Evolutionary conservation across 2,113 vertebrate genomes (phyloP).

Genomic region (Astatoreochromis straeleni): DNA sequence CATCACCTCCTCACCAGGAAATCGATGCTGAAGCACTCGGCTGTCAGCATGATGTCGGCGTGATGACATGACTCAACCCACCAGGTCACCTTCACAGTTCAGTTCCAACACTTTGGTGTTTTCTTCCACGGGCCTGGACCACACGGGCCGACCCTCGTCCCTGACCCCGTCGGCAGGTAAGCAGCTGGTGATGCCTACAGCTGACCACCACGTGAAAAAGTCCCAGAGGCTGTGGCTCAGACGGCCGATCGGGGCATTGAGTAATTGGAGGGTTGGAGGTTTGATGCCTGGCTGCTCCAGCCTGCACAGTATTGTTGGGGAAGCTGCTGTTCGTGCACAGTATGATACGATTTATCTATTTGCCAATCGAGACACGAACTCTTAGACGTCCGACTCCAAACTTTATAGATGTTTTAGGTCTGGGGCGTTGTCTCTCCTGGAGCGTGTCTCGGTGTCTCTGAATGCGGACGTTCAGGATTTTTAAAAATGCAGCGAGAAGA

Average conservation of each 20-base stretch:
- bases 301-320: fast-evolving
- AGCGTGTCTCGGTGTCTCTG: neutral
- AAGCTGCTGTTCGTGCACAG: neutral
- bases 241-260: fast-evolving
- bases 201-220: neutral
- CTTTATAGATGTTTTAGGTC: neutral
- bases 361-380: neutral
- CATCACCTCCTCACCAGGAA: neutral
- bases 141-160: fast-evolving
- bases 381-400: neutral
- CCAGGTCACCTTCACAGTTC: neutral
- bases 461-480: neutral
- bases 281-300: neutral
- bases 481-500: neutral
- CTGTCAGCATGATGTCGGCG: neutral
- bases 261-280: neutral
- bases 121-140: neutral
- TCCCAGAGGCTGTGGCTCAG: neutral
- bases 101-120: neutral
- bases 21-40: neutral
- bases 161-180: neutral
- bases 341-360: neutral
- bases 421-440: neutral
- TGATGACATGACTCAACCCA: neutral
- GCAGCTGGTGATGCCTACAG: neutral